These are phyloP conservation scores for Cathartes aura DNA, from an alignment of 2,113 vertebrate species.

Conservation along the genomic window DNA sequence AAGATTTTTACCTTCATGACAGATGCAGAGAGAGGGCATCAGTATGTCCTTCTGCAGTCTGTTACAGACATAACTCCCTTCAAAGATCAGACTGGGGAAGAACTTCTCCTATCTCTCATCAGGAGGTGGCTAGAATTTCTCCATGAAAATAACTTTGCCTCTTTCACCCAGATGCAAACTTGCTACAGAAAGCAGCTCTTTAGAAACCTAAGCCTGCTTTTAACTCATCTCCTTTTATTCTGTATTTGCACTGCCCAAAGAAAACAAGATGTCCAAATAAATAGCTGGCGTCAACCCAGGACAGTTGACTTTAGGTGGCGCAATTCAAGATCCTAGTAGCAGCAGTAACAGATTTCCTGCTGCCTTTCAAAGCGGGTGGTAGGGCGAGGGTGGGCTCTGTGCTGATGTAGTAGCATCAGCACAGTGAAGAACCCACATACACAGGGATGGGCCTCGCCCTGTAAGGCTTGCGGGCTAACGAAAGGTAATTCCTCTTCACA, in stretches of 20 bases:
- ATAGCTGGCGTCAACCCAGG: background rate
- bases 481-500: background rate
- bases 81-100: background rate
- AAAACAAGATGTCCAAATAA: background rate
- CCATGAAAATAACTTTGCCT: background rate
- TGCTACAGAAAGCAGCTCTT: background rate
- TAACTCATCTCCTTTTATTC: background rate
- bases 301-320: background rate
- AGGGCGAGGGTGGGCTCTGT: background rate
- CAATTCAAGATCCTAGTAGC: background rate
- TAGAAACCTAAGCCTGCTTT: background rate
- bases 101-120: background rate
- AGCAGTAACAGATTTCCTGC: background rate
- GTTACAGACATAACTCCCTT: background rate
- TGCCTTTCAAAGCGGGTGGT: background rate
- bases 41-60: background rate
- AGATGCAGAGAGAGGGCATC: background rate
- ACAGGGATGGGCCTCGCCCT: background rate
- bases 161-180: background rate
- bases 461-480: background rate
- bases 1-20: background rate
- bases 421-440: fast-evolving
- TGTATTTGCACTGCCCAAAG: background rate
- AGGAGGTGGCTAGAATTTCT: background rate
- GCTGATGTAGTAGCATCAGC: background rate